Evolutionary conservation across 1,140 invertebrate species (phyloP).

Genomic region (Ruditapes philippinarum): DNA sequence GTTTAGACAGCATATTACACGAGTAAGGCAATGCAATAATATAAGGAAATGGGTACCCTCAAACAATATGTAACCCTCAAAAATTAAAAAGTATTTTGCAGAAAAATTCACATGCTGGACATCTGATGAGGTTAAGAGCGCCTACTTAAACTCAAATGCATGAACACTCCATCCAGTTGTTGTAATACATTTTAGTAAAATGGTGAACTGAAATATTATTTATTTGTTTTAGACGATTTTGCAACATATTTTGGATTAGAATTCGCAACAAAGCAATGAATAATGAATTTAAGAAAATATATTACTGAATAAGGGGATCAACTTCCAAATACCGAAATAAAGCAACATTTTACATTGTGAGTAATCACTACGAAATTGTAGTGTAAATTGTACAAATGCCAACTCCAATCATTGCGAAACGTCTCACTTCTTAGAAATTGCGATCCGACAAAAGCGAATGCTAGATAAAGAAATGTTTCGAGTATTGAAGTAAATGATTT

Average conservation of each 20-base stretch:
- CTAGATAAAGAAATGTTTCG: not conserved
- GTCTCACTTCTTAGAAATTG: not conserved
- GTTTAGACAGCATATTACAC: not conserved
- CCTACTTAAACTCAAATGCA: constrained; percentile 60
- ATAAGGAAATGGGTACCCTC: constrained; percentile 43
- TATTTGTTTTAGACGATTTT: constrained; percentile 48
- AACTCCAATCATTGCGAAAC: not conserved
- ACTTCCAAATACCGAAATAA: constrained; percentile 31
- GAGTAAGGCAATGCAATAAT: constrained; percentile 62
- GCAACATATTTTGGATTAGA: constrained; percentile 27
- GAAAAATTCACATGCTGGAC: constrained; percentile 62
- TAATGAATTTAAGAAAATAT: constrained; percentile 45
- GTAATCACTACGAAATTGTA: not conserved
- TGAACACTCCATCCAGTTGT: constrained; percentile 63
- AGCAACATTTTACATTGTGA: not conserved
- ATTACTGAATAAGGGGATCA: constrained; percentile 68
- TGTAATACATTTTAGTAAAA: constrained; percentile 50
- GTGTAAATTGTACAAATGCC: not conserved
- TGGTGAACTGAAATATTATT: constrained; percentile 3
- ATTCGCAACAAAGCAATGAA: not conserved
- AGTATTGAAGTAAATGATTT: not conserved
- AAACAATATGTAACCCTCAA: constrained; percentile 44
- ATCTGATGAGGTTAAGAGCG: constrained; percentile 63
- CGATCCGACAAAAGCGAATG: not conserved
- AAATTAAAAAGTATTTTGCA: constrained; percentile 68